Percentiles rank a stretch among this genome's conserved stretches.
These are phyloP conservation scores for Diorhabda sublineata DNA, from an alignment of 1,140 invertebrate genomes.

Conservation along the genomic window DNA sequence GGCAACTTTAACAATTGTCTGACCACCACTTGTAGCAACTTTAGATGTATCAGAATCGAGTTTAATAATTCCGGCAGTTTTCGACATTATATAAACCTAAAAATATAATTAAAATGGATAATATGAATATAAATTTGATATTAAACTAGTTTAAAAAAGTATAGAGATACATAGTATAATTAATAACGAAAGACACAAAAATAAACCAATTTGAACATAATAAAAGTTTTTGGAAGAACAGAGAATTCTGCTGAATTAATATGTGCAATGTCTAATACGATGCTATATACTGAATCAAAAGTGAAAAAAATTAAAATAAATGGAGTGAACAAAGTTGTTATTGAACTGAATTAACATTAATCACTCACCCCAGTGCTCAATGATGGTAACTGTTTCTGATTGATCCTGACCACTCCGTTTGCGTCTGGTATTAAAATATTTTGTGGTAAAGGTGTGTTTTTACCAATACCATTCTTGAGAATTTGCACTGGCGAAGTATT, in stretches of 20 bases:
- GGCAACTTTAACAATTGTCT: slow-evolving; percentile 43
- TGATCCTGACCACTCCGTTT: slow-evolving; percentile 69
- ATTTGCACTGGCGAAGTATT: slow-evolving; percentile 2
- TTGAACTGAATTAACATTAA: neutral
- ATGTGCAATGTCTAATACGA: too few species aligned
- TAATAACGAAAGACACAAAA: too few species aligned
- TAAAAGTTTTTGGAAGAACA: too few species aligned
- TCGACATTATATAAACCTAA: slow-evolving; percentile 66
- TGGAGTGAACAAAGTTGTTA: too few species aligned
- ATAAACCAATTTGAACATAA: too few species aligned
- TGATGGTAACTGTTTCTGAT: slow-evolving; percentile 68
- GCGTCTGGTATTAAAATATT: slow-evolving; percentile 53
- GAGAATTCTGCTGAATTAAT: too few species aligned
- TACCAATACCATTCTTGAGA: slow-evolving; percentile 24
- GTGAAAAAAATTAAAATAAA: too few species aligned
- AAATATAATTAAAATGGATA: neutral
- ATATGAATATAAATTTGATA: too few species aligned
- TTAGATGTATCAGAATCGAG: slow-evolving; percentile 46
- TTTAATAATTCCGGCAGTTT: slow-evolving; percentile 56
- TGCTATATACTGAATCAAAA: too few species aligned
- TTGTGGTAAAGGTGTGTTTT: slow-evolving; percentile 25
- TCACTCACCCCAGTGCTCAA: slow-evolving; percentile 53
- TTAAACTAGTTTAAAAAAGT: too few species aligned
- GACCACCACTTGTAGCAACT: slow-evolving; percentile 38
- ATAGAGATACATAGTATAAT: too few species aligned